Base-by-base conservation (phyloP, 2,888 invertebrate species). In the Onthophagus sagittarius region DNA sequence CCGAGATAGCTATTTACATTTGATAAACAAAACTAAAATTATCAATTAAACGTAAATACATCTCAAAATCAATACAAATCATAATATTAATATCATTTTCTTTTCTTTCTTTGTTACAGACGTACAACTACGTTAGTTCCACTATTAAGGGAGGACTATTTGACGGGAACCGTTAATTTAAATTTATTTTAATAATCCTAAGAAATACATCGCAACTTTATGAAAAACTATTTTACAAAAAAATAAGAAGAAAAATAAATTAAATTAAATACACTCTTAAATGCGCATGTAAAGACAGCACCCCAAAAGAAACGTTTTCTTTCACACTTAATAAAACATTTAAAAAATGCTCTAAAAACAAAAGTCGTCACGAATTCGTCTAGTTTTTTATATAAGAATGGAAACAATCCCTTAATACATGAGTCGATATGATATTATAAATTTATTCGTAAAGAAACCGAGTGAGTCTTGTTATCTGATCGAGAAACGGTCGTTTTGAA, bases 121-220 rank as follows among this genome's bases (percentile, higher is more conserved):
- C 90, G 90, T 84, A 84, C 90, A 79, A 86, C 90, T 80, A 86
- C 87, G 74, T 86, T 91, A 78, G 88, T 91, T 80, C 91, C 91
- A 76, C 87, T 91, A 79, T 87, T 91, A 83, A 86, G 91, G 78
- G 91, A 91, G 79, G 91, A 91, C 79, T 90, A 90, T 83, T 88
- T 91, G 78, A 87, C 90, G 70, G 90, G 90, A 74, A 88, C 90
- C 63, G 90, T 85, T 77, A 85, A 85, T 79, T 81, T 85, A 71
- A 85, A 85, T 77, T 80, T 85, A 80, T 84, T 85, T 81, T 85
- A 84, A 84, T 71, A 5, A n/a, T 67, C 23, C 23, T 23, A 53
- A 53, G 39, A 53, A 53, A 53, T 11, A 53, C 39, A 53, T 53
- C 39, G 11, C 15, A 32, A 67, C 5, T 67, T 67, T 67, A 53